Evolutionary conservation across 2,797 vertebrate genomes (phyloP), one percentile per base, ranked within the genome.

Genomic region (Anabas testudineus): DNA sequence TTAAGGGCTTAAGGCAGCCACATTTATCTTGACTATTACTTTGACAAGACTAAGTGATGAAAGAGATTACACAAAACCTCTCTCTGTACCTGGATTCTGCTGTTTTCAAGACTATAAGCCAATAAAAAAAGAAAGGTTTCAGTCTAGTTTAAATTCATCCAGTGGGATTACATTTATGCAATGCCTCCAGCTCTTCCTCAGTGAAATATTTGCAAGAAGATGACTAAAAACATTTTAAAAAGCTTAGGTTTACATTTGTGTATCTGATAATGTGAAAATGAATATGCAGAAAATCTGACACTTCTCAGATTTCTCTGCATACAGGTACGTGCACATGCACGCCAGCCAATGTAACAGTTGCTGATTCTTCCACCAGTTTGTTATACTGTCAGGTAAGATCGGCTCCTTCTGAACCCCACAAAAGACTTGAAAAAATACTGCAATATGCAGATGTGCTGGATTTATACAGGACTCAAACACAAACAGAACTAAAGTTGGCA

Each of bases 331-430:
- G 47, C 7, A 62, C 46, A n/a, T 75, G 63, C 63, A 51, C 48
- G 21, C 48, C 28, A 52, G 64, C 55, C 73, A 67, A 19, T 78
- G 71, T 72, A 63, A 81, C 78, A 83, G 80, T 69, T 82, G 78
- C 70, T 75, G 60, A 47, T 61, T 74, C 52, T 72, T 71, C 26
- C 55, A 72, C 22, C 46, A 51, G 13, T 75, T 69, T 73, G 42
- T 70, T 78, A 70, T 22, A 36, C 41, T 56, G 62, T 67, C 34
- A 74, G 63, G 52, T 72, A 85, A 48, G 82, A 79, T 69, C 76
- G 85, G 69, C 45, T 84, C 54, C 52, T 57, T 67, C 65, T 45
- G n/a, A 69, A 53, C 41, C 45, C 19, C 37, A 54, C 57, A 64
- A 69, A 67, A 54, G 54, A 48, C 67, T 67, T n/a, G n/a, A n/a